Percentiles rank a stretch among this genome's conserved stretches.
phyloP scores from a whole-genome alignment of 2,797 vertebrate genomes.

The Liasis olivaceus region DNA sequence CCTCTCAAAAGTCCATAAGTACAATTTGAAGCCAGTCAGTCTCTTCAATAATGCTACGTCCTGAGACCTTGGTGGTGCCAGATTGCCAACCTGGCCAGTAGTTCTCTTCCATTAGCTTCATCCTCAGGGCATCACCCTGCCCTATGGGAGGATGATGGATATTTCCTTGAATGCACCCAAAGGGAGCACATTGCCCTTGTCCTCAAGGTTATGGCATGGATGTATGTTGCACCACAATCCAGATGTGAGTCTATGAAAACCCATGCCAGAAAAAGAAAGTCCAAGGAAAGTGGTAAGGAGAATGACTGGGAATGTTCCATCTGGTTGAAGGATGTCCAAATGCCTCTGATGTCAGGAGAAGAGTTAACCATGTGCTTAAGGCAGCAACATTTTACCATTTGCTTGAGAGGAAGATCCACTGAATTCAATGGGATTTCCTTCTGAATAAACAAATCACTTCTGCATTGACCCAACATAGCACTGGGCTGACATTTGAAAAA shows the following conservation, averaged over 20 bases:
- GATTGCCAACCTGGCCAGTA: background rate
- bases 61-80: background rate
- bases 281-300: accelerated
- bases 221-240: background rate
- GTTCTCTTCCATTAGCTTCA: background rate
- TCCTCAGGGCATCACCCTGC: background rate
- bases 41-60: background rate
- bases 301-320: background rate
- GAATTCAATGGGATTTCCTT: background rate
- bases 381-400: background rate
- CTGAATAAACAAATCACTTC: background rate
- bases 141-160: background rate
- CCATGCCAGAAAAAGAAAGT: background rate
- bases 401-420: too few relatives aligned
- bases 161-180: background rate
- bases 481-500: background rate
- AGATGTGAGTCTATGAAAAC: background rate
- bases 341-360: background rate
- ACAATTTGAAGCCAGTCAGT: background rate
- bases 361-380: background rate
- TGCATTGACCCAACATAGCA: background rate
- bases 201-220: background rate
- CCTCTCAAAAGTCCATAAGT: background rate
- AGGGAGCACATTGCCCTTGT: too few relatives aligned
- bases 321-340: background rate